Evolutionary conservation across 2,888 invertebrate species (phyloP), one percentile per base, ranked within the genome.

Genomic region (Lochmaea capreae): DNA sequence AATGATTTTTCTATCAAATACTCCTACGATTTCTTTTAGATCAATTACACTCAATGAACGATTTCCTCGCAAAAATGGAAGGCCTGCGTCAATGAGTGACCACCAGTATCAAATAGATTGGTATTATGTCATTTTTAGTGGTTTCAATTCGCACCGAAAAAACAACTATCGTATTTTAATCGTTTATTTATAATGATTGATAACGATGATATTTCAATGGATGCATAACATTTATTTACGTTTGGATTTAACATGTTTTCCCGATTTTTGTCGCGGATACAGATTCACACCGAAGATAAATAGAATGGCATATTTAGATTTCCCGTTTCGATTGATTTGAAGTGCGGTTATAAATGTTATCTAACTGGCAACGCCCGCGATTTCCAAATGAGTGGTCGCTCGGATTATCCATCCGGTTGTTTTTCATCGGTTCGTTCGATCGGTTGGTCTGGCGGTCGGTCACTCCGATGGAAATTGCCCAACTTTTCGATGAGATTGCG

Each of bases 281-380:
- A 61, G 61, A 68, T 61, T 68, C 68, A 68, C 68, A 43, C 61
- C 61, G n/a, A 62, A 61, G 68, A 69, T 69, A 69, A 69, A 69
- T 69, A 69, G 52, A 62, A 39, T 10, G 26, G 26, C 52, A 69
- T 61, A 69, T 69, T 62, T 62, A 69, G 61, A 61, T 61, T 61
- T 69, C 52, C 68, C 62, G 61, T 69, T 61, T 62, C 69, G 69
- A 69, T 62, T 69, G 62, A 69, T 69, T 69, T 69, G 62, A 69
- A 62, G 39, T 62, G 69, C 69, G 62, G 62, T 69, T 42, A 62
- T 69, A 69, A 69, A 69, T 62, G 62, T 69, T 62, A 62, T 69
- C 62, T 69, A 62, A 16, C 61, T 62, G 26, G 59, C 68, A 61
- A 61, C 26, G 14, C 14, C 59, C 33, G 59, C 14, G 33, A 59